Evolutionary conservation across 2,797 vertebrate species (phyloP).

Genomic region (Phyllotis vaccarum): DNA sequence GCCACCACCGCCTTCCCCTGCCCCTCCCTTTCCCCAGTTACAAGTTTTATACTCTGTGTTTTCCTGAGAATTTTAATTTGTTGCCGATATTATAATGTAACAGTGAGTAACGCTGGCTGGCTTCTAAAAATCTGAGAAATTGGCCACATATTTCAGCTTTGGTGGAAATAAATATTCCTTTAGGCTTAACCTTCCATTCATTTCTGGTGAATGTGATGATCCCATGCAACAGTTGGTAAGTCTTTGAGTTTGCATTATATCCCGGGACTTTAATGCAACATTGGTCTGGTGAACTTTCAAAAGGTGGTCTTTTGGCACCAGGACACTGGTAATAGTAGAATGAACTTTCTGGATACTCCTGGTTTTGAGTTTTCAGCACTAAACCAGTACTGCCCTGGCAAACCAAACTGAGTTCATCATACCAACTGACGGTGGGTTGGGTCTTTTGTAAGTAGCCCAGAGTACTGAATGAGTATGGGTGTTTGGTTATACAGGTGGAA

Average conservation of each 20-base stretch:
- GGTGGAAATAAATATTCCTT: slow-evolving; percentile 46
- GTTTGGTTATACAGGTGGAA: not conserved
- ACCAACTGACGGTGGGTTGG: not conserved
- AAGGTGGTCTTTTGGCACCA: not conserved
- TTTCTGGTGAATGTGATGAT: not conserved
- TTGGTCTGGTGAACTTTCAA: not conserved
- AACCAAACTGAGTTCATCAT: not conserved
- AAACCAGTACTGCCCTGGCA: not conserved
- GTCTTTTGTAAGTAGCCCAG: not conserved
- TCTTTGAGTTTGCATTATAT: not conserved
- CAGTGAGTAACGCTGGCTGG: slow-evolving; percentile 7
- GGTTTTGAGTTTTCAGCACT: not conserved
- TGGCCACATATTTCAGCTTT: not conserved
- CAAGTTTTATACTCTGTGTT: slow-evolving; percentile 5
- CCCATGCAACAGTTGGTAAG: not conserved
- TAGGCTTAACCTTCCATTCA: not conserved
- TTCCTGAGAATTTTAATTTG: slow-evolving; percentile 15
- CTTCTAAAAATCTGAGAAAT: slow-evolving; percentile 20
- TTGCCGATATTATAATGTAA: slow-evolving; percentile 7
- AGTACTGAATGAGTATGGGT: not conserved
- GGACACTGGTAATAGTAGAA: not conserved
- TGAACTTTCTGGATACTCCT: not conserved
- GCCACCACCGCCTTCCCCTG: not conserved
- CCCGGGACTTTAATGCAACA: not conserved
- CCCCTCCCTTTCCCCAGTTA: not conserved